Evolutionary conservation across 64 coral and sea anemone species (phyloP).

Genomic region (Actinia tenebrosa): DNA sequence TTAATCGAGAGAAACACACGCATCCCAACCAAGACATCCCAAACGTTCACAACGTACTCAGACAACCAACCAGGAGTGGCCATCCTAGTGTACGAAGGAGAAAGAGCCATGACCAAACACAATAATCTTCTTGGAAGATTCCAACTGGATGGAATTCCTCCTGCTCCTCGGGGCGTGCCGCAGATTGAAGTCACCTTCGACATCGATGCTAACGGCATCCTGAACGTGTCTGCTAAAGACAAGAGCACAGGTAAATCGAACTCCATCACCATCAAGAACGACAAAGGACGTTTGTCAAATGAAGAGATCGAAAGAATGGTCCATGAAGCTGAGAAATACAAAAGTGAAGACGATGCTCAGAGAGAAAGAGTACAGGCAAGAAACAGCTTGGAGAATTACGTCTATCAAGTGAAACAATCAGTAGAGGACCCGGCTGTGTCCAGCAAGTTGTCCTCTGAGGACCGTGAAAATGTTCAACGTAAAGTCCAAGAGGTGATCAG

Average conservation of each 20-base stretch:
- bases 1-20: slow-evolving; percentile 63
- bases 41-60: slow-evolving; percentile 63
- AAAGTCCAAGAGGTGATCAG: slow-evolving; percentile 49
- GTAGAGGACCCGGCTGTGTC: slow-evolving; percentile 37
- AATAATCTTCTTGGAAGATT: slow-evolving; percentile 66
- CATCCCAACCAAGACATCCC: slow-evolving; percentile 52
- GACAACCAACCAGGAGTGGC: slow-evolving; percentile 68
- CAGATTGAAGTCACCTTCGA: slow-evolving; percentile 5
- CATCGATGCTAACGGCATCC: too few species aligned
- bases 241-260: slow-evolving; percentile 26
- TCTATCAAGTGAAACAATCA: slow-evolving; percentile 45
- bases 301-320: slow-evolving; percentile 77
- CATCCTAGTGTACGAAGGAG: slow-evolving; percentile 74
- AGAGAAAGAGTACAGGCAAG: slow-evolving; percentile 42
- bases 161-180: slow-evolving; percentile 50
- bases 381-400: slow-evolving; percentile 72
- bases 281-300: slow-evolving; percentile 63
- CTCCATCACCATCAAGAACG: slow-evolving; percentile 81
- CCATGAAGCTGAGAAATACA: slow-evolving; percentile 61
- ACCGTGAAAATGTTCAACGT: slow-evolving; percentile 39
- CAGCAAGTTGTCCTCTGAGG: slow-evolving; percentile 37
- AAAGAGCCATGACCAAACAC: slow-evolving; percentile 58
- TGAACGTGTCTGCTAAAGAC: slow-evolving; percentile 23
- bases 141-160: slow-evolving; percentile 52
- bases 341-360: slow-evolving; percentile 58